Evolutionary conservation across 2,797 vertebrate species (phyloP).

Genomic region (Rhabdophis nuchalis): DNA sequence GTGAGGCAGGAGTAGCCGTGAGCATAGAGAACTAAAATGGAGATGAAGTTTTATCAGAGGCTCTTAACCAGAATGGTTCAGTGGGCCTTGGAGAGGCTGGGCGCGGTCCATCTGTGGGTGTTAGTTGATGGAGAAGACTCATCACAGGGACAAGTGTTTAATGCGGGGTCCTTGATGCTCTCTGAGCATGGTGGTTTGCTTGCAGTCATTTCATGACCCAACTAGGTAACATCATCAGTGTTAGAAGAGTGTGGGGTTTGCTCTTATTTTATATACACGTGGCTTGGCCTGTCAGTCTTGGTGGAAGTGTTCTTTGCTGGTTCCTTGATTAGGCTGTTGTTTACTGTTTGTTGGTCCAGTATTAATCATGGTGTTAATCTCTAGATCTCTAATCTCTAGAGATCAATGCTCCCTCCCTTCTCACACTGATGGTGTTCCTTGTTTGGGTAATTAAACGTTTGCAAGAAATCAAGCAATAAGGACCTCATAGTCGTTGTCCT

Average conservation of each 20-base stretch:
- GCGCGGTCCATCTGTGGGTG: not conserved
- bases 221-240: not conserved
- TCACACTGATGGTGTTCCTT: not conserved
- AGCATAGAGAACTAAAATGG: not conserved
- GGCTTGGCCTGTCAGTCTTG: no score
- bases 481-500: no score
- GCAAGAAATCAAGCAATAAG: no score
- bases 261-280: not conserved
- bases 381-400: not conserved
- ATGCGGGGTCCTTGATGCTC: not conserved
- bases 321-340: not conserved
- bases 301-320: not conserved
- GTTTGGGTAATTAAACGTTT: not conserved
- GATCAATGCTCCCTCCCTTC: not conserved
- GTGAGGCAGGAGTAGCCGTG: no score
- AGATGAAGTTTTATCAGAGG: not conserved
- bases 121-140: not conserved
- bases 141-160: not conserved
- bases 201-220: not conserved
- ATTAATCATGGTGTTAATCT: not conserved
- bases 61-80: not conserved
- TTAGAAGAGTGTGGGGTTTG: not conserved
- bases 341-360: not conserved
- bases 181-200: not conserved
- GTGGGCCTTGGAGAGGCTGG: not conserved